Percentiles rank a stretch among this genome's conserved stretches.
phyloP scores from a whole-genome alignment of 2,797 vertebrate genomes.

The Platalea minor region DNA sequence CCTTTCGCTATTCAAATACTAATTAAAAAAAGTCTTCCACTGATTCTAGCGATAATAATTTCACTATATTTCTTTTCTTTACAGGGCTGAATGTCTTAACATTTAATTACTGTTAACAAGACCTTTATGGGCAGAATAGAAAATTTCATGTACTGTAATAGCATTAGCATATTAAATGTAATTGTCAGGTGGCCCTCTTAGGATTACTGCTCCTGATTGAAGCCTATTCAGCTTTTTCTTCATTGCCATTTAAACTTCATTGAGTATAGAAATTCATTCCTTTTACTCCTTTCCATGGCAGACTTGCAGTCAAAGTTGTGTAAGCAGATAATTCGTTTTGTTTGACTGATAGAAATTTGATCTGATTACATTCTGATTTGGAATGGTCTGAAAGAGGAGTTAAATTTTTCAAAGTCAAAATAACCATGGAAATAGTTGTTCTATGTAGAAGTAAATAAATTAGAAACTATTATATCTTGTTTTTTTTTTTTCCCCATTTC shows the following conservation, averaged over 20 bases:
- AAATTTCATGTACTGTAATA: constrained; percentile 68
- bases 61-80: constrained; percentile 69
- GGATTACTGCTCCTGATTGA: constrained; percentile 62
- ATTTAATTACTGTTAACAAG: constrained; percentile 80
- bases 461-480: not conserved
- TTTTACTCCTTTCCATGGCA: constrained; percentile 5
- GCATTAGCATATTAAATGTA: constrained; percentile 76
- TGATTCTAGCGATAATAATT: constrained; percentile 67
- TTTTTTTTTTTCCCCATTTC: not conserved
- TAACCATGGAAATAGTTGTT: not conserved
- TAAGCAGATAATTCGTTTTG: constrained; percentile 41
- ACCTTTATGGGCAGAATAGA: constrained; percentile 73
- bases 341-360: not conserved
- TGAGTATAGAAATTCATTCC: constrained; percentile 37
- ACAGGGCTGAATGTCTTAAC: constrained; percentile 68
- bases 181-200: constrained; percentile 71
- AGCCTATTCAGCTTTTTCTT: constrained; percentile 52
- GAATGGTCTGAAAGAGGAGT: not conserved
- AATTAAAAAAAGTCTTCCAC: constrained; percentile 59
- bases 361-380: constrained; percentile 13
- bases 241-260: constrained; percentile 50
- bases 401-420: not conserved
- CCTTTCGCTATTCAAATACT: constrained; percentile 68
- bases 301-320: not conserved
- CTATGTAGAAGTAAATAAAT: not conserved